A percentile compares a stretch with the other conserved stretches of the same genome.
phyloP scores from a whole-genome alignment of 2,888 invertebrate genomes.

The Ellobium chinense region DNA sequence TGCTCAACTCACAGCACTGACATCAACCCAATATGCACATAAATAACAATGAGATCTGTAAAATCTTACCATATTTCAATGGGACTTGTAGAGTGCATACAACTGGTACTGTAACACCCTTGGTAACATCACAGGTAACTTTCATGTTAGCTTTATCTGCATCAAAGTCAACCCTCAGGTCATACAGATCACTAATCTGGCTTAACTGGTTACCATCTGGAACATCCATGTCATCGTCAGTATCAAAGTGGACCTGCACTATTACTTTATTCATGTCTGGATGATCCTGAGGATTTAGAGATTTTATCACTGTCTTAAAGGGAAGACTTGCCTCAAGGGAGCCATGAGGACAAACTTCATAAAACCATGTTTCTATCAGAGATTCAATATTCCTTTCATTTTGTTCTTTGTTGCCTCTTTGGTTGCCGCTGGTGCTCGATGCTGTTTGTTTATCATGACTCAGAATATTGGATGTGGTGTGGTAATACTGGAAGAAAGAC shows the following conservation, averaged over 20 bases:
- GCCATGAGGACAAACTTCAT: constrained; percentile 40
- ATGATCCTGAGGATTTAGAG: constrained; percentile 22
- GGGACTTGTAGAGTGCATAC: constrained; percentile 31
- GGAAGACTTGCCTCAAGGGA: constrained; percentile 26
- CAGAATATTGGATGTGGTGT: background rate
- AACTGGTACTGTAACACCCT: constrained; percentile 29
- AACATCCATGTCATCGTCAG: background rate
- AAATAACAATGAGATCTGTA: background rate
- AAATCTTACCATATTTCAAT: constrained; percentile 33
- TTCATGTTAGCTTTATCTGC: constrained; percentile 46
- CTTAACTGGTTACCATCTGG: constrained; percentile 28
- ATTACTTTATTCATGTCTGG: constrained; percentile 45
- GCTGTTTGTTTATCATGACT: background rate
- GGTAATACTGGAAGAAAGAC: no score
- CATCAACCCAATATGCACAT: no score
- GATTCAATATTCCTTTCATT: constrained; percentile 12
- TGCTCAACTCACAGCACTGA: no score
- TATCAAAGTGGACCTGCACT: constrained; percentile 34
- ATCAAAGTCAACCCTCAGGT: constrained; percentile 39
- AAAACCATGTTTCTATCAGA: constrained; percentile 43
- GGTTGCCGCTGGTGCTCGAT: background rate
- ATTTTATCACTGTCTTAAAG: constrained; percentile 36
- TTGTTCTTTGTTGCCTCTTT: background rate
- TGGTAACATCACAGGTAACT: constrained; percentile 22
- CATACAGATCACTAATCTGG: constrained; percentile 37